Evolutionary conservation across 2,888 invertebrate genomes (phyloP).

Genomic region (Macrosiphum euphorbiae): DNA sequence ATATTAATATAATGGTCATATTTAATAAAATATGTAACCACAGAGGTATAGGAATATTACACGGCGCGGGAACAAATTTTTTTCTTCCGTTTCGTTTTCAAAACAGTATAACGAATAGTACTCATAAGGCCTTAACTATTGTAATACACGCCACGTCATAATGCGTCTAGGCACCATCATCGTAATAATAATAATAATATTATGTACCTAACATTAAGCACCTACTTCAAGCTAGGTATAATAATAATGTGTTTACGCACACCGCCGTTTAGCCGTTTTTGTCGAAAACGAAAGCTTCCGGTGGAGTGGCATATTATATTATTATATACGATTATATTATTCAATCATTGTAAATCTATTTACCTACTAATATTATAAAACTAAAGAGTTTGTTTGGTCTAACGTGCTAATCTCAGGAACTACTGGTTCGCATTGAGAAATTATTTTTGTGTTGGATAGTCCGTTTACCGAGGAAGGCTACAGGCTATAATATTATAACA

Average conservation of each 20-base stretch:
- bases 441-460: too few relatives aligned
- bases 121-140: too few relatives aligned
- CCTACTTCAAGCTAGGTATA: neutral
- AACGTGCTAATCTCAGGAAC: too few relatives aligned
- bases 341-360: too few relatives aligned
- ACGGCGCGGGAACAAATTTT: neutral
- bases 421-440: too few relatives aligned
- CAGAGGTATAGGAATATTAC: neutral
- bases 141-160: neutral
- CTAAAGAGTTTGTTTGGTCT: too few relatives aligned
- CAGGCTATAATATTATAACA: too few relatives aligned
- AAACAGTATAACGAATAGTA: neutral
- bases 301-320: neutral
- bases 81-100: neutral
- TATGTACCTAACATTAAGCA: neutral
- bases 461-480: too few relatives aligned
- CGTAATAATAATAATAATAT: neutral
- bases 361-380: too few relatives aligned
- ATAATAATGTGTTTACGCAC: neutral
- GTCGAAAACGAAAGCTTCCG: neutral
- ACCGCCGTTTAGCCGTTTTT: neutral
- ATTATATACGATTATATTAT: neutral
- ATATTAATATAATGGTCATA: neutral
- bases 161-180: neutral
- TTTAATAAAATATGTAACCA: neutral